Evolutionary conservation across 2,113 vertebrate species (phyloP), one percentile per base, ranked within the genome.

Genomic region (Bubalus kerabau): DNA sequence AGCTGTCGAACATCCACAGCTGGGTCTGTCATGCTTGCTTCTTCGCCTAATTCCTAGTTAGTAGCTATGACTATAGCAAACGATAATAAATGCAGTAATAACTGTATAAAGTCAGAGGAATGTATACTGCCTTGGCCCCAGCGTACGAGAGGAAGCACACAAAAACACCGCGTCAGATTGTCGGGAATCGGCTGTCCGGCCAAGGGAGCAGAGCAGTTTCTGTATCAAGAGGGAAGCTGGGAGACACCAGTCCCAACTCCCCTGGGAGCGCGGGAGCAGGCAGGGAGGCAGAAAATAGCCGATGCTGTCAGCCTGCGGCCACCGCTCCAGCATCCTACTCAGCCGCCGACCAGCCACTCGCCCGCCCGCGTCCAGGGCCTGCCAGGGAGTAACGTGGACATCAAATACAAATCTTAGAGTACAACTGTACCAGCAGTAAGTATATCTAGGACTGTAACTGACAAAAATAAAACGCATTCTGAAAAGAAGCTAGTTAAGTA

Each of bases 371-470:
- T 96, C 85, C 94, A 98, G 98, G 99, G 99, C 99, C 99, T 99
- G 99, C 99, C 99, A 98, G 98, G 98, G 99, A 98, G 98, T 98
- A 99, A 98, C 98, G 98, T 98, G 99, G 99, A 96, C 98, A 99
- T 98, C 98, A 98, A 99, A 99, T 99, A 99, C 99, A 99, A 99
- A 99, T 99, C 98, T 98, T 99, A 98, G 99, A 99, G 99, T 99
- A 99, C 99, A 99, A 99, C 99, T 99, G 99, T 99, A 99, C 99
- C 99, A 99, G 99, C 99, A 99, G 99, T 99, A 99, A 99, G 99
- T 99, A 99, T 99, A 99, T 99, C 99, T 99, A 99, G 98, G 99
- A 99, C 99, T 99, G 99, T 99, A 99, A 99, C 99, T 99, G 99
- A 99, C 98, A 99, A 99, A 99, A 98, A 99, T 99, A 99, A 99